Evolutionary conservation across 2,113 vertebrate genomes (phyloP), one percentile per base, ranked within the genome.

Genomic region (Gila orcuttii): DNA sequence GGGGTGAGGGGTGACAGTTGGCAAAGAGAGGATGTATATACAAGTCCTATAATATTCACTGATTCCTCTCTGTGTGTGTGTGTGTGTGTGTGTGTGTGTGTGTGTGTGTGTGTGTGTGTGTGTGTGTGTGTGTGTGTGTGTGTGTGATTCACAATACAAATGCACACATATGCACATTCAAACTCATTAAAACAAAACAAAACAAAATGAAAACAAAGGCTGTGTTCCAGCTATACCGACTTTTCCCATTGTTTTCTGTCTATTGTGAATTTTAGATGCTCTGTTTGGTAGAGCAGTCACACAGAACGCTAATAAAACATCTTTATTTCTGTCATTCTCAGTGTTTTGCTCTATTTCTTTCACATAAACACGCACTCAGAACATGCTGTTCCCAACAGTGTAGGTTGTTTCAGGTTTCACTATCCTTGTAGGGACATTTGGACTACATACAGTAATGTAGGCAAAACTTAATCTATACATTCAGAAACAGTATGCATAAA

Each of bases 11-110:
- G 50, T n/a, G 74, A 85, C 77, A 28, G 90, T 77, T 90, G 86
- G 90, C 90, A 92, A 83, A 90, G 90, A 89, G 75, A 31, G 76
- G 68, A 42, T 68, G 19, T 88, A 86, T 88, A 86, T 90, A 88
- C 81, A 88, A 83, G 47, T 90, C 47, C 89, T 86, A 90, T 87
- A 89, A 86, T 89, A 89, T 89, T 78, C 55, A 85, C 71, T 42
- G 28, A 19, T 11, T 33, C 39, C 15, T 78, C 2, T 69, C 39
- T 69, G n/a, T 19, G n/a, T 50, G 36, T 28, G n/a, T 64, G 59
- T 23, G 15, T 19, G n/a, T 47, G 36, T 28, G n/a, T 64, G 59
- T 23, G n/a, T 19, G n/a, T 47, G 36, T 28, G 31, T 33, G 31
- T 33, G 31, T 33, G 31, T 47, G 4, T 47, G 45, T 47, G n/a